phyloP scores from a whole-genome alignment of 2,797 vertebrate species.

The Trichosurus vulpecula region DNA sequence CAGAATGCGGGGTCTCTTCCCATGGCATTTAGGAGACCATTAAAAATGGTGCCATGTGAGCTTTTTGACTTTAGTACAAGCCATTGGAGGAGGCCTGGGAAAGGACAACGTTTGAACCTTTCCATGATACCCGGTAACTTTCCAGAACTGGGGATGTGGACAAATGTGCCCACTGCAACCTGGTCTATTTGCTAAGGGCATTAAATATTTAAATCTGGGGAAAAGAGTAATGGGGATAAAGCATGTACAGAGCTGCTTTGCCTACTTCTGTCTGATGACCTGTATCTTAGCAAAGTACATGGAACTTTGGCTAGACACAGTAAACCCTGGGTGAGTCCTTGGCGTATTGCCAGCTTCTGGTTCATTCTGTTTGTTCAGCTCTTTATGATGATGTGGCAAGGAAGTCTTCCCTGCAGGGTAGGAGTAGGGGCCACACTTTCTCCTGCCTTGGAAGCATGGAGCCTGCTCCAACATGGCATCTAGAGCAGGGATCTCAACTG shows the following conservation, averaged over 20 bases:
- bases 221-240: neutral
- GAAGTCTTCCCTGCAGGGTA: neutral
- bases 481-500: neutral
- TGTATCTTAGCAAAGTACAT: neutral
- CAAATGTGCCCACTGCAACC: neutral
- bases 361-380: neutral
- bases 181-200: neutral
- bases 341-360: neutral
- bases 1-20: neutral
- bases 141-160: neutral
- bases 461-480: neutral
- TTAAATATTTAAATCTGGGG: neutral
- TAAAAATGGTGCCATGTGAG: neutral
- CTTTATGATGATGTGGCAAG: neutral
- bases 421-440: neutral
- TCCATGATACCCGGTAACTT: neutral
- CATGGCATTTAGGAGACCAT: neutral
- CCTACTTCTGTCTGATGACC: neutral
- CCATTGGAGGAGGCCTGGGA: neutral
- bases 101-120: neutral
- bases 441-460: neutral
- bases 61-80: neutral
- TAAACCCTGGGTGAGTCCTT: neutral
- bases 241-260: neutral
- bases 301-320: neutral